phyloP scores from a whole-genome alignment of 2,888 invertebrate genomes.

The Cerastis rubricosa region DNA sequence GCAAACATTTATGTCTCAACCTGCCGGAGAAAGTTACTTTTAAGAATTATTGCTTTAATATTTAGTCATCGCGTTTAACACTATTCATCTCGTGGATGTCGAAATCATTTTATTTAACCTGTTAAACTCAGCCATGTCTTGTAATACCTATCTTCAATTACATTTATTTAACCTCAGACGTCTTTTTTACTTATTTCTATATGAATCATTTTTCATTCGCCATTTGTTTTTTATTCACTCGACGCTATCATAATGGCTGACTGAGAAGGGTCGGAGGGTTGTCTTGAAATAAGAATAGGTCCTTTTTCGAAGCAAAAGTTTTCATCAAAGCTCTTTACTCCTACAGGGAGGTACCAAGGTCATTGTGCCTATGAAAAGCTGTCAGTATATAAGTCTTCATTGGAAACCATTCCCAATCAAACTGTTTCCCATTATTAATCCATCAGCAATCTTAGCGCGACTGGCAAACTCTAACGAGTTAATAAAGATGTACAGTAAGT shows the following conservation, averaged over 20 bases:
- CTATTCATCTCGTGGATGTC: constrained; percentile 14
- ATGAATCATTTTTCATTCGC: neutral
- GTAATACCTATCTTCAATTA: constrained; percentile 2
- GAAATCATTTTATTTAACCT: constrained; percentile 15
- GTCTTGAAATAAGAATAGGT: neutral
- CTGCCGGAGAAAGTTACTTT: constrained; percentile 52
- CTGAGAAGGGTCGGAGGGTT: neutral
- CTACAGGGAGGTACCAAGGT: neutral
- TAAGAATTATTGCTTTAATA: constrained; percentile 52
- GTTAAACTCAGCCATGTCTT: neutral
- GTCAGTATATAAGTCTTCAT: neutral
- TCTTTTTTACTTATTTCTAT: constrained; percentile 13
- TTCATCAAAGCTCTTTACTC: neutral
- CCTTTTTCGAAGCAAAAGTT: too few relatives aligned
- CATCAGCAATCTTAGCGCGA: neutral
- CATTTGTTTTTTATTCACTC: neutral
- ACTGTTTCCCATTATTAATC: neutral
- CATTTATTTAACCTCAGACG: constrained; percentile 1
- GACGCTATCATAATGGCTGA: too few relatives aligned
- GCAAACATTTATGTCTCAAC: constrained; percentile 30
- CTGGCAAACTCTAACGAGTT: neutral
- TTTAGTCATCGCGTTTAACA: constrained; percentile 56
- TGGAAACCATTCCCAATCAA: neutral
- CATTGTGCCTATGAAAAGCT: neutral
- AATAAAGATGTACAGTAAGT: neutral